A percentile compares a stretch with the other conserved stretches of the same genome.
Evolutionary conservation across 2,888 invertebrate genomes (phyloP).

Genomic region (Dicyrtomina minuta): DNA sequence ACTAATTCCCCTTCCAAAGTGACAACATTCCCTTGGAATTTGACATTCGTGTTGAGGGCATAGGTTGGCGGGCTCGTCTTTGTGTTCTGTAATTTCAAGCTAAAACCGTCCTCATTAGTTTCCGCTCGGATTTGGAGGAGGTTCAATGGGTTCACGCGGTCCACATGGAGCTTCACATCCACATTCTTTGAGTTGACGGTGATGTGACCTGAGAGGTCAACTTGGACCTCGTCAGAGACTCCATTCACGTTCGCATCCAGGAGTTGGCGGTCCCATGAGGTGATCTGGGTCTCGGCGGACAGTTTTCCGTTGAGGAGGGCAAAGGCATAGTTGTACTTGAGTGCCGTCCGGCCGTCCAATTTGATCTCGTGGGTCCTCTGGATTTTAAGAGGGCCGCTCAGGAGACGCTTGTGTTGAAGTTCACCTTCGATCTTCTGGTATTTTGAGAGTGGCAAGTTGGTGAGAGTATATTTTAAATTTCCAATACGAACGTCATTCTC

Average conservation of each 20-base stretch:
- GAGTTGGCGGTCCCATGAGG: background rate
- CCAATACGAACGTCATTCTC: background rate
- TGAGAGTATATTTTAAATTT: constrained; percentile 6
- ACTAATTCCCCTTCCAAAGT: background rate
- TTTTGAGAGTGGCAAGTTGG: constrained; percentile 17
- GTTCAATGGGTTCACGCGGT: constrained; percentile 13
- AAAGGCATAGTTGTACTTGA: constrained; percentile 16
- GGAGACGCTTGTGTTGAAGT: background rate
- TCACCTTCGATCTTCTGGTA: constrained; percentile 22
- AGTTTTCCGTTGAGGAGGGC: constrained; percentile 1
- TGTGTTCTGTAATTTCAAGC: background rate
- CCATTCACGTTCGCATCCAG: background rate
- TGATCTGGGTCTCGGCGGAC: background rate
- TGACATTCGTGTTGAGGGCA: background rate
- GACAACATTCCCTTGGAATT: background rate
- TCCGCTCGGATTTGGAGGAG: background rate
- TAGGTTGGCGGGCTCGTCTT: background rate
- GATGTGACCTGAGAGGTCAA: background rate
- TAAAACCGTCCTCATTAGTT: background rate
- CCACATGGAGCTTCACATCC: constrained; percentile 6
- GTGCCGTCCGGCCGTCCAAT: constrained; percentile 7
- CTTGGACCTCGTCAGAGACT: background rate
- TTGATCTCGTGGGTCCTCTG: background rate
- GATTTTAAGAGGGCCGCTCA: constrained; percentile 8
- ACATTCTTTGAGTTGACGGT: constrained; percentile 6